These are phyloP conservation scores for Bostrychus sinensis DNA, from an alignment of 2,113 vertebrate species.

Conservation along the genomic window DNA sequence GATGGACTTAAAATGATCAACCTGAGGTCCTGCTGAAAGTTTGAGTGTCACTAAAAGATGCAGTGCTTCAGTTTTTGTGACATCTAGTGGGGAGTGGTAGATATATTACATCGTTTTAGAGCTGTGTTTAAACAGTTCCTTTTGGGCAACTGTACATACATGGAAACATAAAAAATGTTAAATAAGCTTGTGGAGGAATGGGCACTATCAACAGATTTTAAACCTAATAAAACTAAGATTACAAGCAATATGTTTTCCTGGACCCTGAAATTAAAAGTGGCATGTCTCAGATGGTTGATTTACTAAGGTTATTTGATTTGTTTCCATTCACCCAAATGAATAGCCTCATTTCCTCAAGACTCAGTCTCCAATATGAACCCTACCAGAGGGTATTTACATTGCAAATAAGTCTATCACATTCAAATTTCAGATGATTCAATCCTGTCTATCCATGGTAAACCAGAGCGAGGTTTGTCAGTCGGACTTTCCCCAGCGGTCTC, in stretches of 20 bases:
- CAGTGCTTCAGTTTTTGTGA: not conserved
- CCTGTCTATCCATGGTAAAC: constrained; percentile 90
- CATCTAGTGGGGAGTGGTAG: not conserved
- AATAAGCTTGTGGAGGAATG: not conserved
- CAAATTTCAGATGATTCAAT: constrained; percentile 96
- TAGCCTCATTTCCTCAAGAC: constrained; percentile 5
- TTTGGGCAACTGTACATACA: not conserved
- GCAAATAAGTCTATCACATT: constrained; percentile 63
- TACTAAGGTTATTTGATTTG: not conserved
- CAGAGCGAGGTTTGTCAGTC: constrained; percentile 75
- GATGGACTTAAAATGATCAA: not conserved
- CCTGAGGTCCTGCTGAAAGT: not conserved
- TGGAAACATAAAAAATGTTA: not conserved
- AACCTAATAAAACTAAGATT: not conserved
- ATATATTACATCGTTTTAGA: not conserved
- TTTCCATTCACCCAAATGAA: not conserved
- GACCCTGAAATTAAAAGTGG: not conserved
- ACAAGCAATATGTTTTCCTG: not conserved
- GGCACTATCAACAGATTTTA: not conserved
- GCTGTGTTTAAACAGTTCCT: not conserved
- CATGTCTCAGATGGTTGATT: not conserved
- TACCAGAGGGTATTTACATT: constrained; percentile 38
- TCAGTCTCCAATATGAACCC: constrained; percentile 4
- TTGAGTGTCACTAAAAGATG: not conserved
- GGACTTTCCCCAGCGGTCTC: constrained; percentile 71